Evolutionary conservation across 2,888 invertebrate genomes (phyloP), one percentile per base, ranked within the genome.

Genomic region (Calephelis perditalis): DNA sequence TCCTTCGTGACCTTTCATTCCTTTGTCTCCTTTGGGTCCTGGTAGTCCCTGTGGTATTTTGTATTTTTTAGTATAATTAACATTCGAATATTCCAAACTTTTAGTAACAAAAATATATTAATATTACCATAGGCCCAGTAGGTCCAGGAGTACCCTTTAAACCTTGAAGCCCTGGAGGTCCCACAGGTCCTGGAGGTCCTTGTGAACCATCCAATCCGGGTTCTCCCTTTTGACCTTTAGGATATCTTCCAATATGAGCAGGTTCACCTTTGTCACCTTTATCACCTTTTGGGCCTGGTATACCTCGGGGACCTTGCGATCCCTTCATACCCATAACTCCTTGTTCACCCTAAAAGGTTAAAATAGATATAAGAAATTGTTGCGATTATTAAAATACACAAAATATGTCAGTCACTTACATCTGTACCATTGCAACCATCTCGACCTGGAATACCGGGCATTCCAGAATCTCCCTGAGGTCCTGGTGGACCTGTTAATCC

Each of bases 381-480:
- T 45, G 40, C 45, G 36, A 26, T 37, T 8, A 26, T 3, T 43
- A 10, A 43, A 12, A 52, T 46, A 45, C 40, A 35, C 35, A 8
- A 7, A 46, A 12, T 37, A 12, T 40, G 2, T 49, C 7, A 4
- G 10, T 57, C 35, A 91, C 93, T 92, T 92, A 97, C 97, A 82
- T 97, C 97, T 60, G 97, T 97, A 74, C 99, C 99, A 76, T 99
- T 98, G 78, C 99, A 99, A 9, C 99, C 99, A 78, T 99, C 98
- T 72, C 95, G 89, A 59, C 99, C 99, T 49, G 96, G 94, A 54
- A 93, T 87, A 70, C 98, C 98, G n/a, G 96, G 91, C 0, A 91
- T 74, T 58, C 98, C 96, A 0, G 92, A 71, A 61, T 91, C 91
- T 44, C 96, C 96, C 76, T 92, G 93, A 63, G 92, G 77, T 63